Base-by-base conservation (phyloP, 2,113 vertebrate species). In the Psephotus haematonotus region DNA sequence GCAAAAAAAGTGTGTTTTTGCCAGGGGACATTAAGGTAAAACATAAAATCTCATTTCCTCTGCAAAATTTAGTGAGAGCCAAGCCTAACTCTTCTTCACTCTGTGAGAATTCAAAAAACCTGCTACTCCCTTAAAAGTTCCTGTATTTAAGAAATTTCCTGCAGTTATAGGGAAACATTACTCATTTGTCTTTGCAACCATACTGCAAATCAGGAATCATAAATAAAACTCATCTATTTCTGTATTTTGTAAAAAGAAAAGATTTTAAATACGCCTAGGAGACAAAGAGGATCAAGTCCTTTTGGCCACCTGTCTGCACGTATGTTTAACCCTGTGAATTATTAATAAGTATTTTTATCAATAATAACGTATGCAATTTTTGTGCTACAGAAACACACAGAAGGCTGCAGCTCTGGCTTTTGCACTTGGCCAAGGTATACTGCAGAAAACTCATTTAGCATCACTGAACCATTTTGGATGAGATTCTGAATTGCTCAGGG, bases 361-460 rank as follows among this genome's bases (percentile, higher is more conserved):
- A 44, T 85, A 90, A 25, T 57, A 92, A 93, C 1, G 6, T 35
- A 59, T 20, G 17, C 53, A 69, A 86, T 47, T 91, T 84, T 88
- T 91, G 41, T 85, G 71, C 82, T 91, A 63, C 3, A 3, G 80
- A 82, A 89, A 77, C 78, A 86, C 83, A 86, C 77, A 82, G 80
- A 77, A 91, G 67, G 47, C 72, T 92, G 77, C 72, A 74, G 60
- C 69, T 86, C 52, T 84, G 60, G 55, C 63, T 93, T 94, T 77
- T 87, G 68, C 52, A 80, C 27, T 93, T 92, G 86, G 76, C 92
- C 64, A 60, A 74, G 41, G 62, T 90, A 23, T 57, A 65, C 70
- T 76, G 85, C 94, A 93, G 82, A 68, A 92, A 95, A 92, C 63
- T 90, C 70, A 92, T 94, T 86, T 43, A 93, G 84, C 76, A 95